phyloP scores from a whole-genome alignment of 2,888 invertebrate species.

The Eupithecia insigniata region DNA sequence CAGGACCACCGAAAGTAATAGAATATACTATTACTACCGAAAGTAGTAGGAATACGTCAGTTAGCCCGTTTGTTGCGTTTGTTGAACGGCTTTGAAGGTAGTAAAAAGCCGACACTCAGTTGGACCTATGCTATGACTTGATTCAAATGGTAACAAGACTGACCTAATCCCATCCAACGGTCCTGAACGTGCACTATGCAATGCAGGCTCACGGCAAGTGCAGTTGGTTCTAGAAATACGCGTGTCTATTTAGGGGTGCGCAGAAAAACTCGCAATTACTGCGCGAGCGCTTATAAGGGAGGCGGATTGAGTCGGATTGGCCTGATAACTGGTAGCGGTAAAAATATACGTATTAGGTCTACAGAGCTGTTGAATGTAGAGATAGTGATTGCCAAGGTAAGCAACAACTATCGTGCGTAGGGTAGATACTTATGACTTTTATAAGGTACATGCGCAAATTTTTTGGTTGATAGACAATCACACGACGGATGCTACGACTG shows the following conservation, averaged over 20 bases:
- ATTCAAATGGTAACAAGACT: not conserved
- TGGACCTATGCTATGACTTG: not conserved
- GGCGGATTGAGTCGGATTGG: constrained; percentile 26
- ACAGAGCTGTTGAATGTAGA: not conserved
- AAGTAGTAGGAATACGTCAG: not conserved
- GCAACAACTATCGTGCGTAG: not conserved
- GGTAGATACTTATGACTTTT: not conserved
- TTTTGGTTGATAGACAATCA: too few relatives aligned
- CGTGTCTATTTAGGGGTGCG: constrained; percentile 43
- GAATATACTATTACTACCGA: too few relatives aligned
- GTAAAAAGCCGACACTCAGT: not conserved
- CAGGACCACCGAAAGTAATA: too few relatives aligned
- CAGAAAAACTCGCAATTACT: constrained; percentile 42
- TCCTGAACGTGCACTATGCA: constrained; percentile 22
- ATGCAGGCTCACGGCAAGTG: constrained; percentile 15
- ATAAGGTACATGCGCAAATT: not conserved
- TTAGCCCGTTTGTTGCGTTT: not conserved
- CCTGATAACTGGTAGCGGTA: constrained; percentile 21
- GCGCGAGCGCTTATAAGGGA: constrained; percentile 40
- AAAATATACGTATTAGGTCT: not conserved
- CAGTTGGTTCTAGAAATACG: constrained; percentile 40
- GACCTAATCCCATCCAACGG: constrained; percentile 25
- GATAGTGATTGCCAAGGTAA: not conserved
- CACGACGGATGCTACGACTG: too few relatives aligned
- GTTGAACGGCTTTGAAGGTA: not conserved